Evolutionary conservation across 2,888 invertebrate genomes (phyloP).

Genomic region (Trimorus sp.): DNA sequence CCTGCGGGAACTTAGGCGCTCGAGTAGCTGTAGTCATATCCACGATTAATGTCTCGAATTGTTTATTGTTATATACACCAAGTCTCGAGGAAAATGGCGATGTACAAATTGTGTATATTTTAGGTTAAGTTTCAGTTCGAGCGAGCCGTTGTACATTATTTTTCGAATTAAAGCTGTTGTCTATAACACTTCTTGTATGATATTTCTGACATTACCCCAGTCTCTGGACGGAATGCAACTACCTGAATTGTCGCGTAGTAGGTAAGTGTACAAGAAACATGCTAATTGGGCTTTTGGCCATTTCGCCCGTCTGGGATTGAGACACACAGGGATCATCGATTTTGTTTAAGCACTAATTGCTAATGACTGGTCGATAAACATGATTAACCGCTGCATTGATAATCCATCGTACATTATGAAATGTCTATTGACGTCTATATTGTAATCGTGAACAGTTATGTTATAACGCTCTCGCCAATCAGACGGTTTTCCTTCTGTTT

Average conservation of each 20-base stretch:
- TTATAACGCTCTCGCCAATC: background rate
- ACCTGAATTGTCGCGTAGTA: background rate
- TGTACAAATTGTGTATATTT: background rate
- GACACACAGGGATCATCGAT: background rate
- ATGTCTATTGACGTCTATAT: too few species aligned
- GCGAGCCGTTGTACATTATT: too few species aligned
- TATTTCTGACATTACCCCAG: background rate
- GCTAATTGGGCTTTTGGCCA: background rate
- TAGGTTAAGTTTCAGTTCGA: too few species aligned
- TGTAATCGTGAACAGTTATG: constrained; percentile 1
- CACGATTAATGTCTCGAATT: background rate
- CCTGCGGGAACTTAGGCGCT: constrained; percentile 72
- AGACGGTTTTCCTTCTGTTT: constrained; percentile 70
- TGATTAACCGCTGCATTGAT: constrained; percentile 44
- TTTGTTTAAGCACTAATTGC: background rate
- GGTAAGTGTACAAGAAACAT: background rate
- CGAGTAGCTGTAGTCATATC: background rate
- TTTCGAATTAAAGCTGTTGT: background rate
- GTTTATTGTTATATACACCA: constrained; percentile 7
- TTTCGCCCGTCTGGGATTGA: background rate
- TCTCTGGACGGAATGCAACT: background rate
- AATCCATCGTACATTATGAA: constrained; percentile 19
- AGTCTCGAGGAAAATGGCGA: background rate
- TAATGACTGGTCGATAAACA: constrained; percentile 22
- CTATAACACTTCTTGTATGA: background rate